These are phyloP conservation scores for Melanitta fusca DNA, from an alignment of 2,797 vertebrate genomes.

Conservation along the genomic window DNA sequence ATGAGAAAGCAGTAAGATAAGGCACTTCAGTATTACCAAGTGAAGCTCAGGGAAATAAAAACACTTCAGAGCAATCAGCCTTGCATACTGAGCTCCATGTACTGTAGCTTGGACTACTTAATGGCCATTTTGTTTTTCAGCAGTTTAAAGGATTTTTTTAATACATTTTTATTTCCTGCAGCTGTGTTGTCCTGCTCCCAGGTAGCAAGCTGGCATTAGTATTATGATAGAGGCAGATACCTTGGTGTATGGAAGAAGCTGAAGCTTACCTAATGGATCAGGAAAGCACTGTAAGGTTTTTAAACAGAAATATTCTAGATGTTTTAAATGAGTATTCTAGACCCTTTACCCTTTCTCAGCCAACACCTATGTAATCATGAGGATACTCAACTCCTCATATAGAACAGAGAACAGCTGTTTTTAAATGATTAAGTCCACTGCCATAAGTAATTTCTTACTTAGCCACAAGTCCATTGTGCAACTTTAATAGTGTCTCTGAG, in stretches of 20 bases:
- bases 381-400: background rate
- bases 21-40: background rate
- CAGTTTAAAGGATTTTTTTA: background rate
- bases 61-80: background rate
- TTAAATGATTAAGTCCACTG: background rate
- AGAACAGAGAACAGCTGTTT: background rate
- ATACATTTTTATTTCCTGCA: background rate
- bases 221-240: background rate
- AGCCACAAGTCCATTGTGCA: background rate
- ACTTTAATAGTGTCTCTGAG: background rate
- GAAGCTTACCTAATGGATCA: background rate
- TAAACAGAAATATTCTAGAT: background rate
- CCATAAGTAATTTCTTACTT: background rate
- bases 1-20: background rate
- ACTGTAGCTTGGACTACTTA: background rate
- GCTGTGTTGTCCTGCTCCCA: background rate
- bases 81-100: background rate
- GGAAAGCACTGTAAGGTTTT: background rate
- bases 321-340: background rate
- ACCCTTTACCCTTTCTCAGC: background rate
- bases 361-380: background rate
- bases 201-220: rapidly evolving
- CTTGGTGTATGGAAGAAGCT: background rate
- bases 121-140: no score
- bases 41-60: background rate